phyloP scores from a whole-genome alignment of 2,888 invertebrate species.

The Lamellibrachia columna region DNA sequence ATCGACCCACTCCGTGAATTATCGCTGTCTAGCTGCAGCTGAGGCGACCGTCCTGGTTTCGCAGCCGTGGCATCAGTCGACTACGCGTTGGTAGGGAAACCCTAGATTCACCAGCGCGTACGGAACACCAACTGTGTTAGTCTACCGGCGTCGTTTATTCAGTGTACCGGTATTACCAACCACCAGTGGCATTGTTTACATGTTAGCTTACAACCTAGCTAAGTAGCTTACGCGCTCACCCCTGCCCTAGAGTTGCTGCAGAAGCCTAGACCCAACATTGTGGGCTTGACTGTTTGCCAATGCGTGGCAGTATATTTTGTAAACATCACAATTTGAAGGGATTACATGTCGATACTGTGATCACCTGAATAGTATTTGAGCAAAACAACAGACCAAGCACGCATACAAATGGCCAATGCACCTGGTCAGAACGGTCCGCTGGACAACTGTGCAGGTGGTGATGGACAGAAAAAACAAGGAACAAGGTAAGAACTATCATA shows the following conservation, averaged over 20 bases:
- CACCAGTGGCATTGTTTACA: too few species aligned
- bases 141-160: too few species aligned
- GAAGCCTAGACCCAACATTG: neutral
- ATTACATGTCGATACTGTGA: neutral
- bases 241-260: neutral
- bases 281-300: neutral
- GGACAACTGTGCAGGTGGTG: neutral
- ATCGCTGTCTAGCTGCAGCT: too few species aligned
- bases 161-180: too few species aligned
- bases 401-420: neutral
- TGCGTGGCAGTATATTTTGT: neutral
- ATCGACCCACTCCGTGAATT: too few species aligned
- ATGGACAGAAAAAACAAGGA: constrained; percentile 10
- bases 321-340: neutral
- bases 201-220: too few species aligned
- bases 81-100: too few species aligned
- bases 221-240: neutral
- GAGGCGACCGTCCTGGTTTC: too few species aligned
- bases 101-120: too few species aligned
- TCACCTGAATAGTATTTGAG: neutral
- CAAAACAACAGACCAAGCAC: neutral
- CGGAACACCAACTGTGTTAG: too few species aligned
- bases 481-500: neutral
- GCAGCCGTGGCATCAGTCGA: too few species aligned
- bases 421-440: neutral